phyloP scores from a whole-genome alignment of 2,888 invertebrate genomes.

The Pachymerium ferrugineum region DNA sequence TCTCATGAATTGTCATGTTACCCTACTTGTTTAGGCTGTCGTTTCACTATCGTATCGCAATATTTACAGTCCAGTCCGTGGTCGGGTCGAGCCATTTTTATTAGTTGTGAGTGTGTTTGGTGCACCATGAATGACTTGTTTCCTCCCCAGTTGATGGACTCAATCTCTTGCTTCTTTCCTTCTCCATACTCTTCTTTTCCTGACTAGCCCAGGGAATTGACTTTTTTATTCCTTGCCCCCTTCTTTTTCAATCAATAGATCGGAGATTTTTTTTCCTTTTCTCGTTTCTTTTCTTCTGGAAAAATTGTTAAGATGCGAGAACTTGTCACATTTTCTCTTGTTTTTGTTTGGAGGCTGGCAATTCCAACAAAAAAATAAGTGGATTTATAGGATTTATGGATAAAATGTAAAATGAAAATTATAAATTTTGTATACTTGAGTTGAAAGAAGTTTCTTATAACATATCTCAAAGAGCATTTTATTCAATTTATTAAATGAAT shows the following conservation, averaged over 20 bases:
- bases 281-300: too few species aligned
- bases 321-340: too few species aligned
- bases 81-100: neutral
- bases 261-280: too few species aligned
- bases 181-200: neutral
- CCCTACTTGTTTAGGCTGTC: neutral
- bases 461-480: too few species aligned
- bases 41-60: neutral
- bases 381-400: too few species aligned
- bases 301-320: too few species aligned
- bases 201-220: neutral
- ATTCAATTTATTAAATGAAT: neutral
- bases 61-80: conserved; percentile 5
- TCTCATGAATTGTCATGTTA: neutral
- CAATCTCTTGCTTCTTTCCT: conserved; percentile 2
- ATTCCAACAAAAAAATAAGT: too few species aligned
- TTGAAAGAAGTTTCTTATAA: too few species aligned
- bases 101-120: conserved; percentile 5
- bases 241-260: too few species aligned
- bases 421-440: too few species aligned
- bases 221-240: neutral
- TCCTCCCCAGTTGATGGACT: conserved; percentile 12
- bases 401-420: too few species aligned
- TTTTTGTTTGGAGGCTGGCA: too few species aligned
- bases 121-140: conserved; percentile 21